These are phyloP conservation scores for Tiliacea aurago DNA, from an alignment of 2,888 invertebrate species.

Conservation along the genomic window DNA sequence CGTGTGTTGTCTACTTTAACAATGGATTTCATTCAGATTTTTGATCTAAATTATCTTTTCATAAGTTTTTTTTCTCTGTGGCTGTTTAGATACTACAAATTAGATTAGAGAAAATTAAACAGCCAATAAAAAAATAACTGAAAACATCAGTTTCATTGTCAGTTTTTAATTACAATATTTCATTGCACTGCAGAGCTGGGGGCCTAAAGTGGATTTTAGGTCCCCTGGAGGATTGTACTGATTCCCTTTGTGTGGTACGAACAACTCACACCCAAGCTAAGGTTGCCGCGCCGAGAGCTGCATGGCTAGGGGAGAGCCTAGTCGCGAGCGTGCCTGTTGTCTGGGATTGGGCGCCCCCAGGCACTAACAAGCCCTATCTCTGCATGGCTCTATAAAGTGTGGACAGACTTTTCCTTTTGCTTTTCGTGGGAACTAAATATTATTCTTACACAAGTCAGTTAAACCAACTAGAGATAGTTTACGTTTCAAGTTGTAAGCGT, in stretches of 20 bases:
- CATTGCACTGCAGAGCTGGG: neutral
- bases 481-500: neutral
- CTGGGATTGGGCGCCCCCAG: neutral
- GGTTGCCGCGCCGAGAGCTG: slow-evolving; percentile 13
- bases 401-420: neutral
- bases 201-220: too few relatives aligned
- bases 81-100: too few relatives aligned
- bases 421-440: neutral
- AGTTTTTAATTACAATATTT: too few relatives aligned
- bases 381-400: neutral
- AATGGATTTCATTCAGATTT: neutral
- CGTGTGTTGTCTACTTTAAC: neutral
- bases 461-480: neutral
- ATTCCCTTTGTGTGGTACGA: neutral
- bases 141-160: too few relatives aligned
- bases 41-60: neutral
- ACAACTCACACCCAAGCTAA: slow-evolving; percentile 11
- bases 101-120: too few relatives aligned
- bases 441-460: neutral
- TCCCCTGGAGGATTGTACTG: neutral
- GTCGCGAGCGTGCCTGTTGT: slow-evolving; percentile 4
- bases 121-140: too few relatives aligned
- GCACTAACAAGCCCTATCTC: neutral
- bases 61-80: too few relatives aligned
- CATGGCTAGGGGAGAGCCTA: slow-evolving; percentile 12